phyloP scores from a whole-genome alignment of 1,140 invertebrate genomes.

The Oryctes rhinoceros region DNA sequence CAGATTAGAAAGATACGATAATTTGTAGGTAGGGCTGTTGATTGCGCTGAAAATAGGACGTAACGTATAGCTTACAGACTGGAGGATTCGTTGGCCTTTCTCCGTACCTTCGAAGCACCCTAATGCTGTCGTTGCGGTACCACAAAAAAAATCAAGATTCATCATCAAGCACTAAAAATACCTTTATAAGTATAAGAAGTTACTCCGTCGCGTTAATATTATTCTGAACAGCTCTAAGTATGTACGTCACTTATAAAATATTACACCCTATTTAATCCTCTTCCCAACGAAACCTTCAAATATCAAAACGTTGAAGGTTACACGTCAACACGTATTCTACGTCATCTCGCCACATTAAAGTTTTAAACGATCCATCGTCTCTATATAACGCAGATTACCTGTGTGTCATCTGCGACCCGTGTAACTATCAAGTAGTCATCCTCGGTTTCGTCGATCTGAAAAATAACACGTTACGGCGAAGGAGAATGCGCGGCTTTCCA shows the following conservation, averaged over 20 bases:
- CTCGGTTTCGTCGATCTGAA: background rate
- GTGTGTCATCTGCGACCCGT: slow-evolving; percentile 27
- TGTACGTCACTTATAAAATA: slow-evolving; percentile 1
- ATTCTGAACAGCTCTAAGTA: background rate
- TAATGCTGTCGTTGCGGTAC: too few relatives aligned
- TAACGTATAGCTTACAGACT: too few relatives aligned
- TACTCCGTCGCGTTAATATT: background rate
- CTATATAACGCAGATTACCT: slow-evolving; percentile 27
- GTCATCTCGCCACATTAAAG: slow-evolving; percentile 3
- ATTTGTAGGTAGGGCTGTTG: too few relatives aligned
- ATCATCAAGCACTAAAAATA: too few relatives aligned
- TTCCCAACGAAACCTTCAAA: background rate
- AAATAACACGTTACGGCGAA: background rate
- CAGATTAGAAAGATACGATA: too few relatives aligned
- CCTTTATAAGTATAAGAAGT: background rate
- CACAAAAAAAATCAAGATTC: too few relatives aligned
- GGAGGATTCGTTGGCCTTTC: too few relatives aligned
- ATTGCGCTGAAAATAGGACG: too few relatives aligned
- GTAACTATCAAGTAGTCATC: slow-evolving; percentile 33
- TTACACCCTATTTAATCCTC: background rate
- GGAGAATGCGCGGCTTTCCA: background rate
- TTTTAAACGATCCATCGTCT: slow-evolving; percentile 32
- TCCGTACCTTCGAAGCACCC: too few relatives aligned
- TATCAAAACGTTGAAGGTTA: slow-evolving; percentile 13
- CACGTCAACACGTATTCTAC: slow-evolving; percentile 6